Evolutionary conservation across 2,113 vertebrate genomes (phyloP).

Genomic region (Nothoprocta pentlandii): DNA sequence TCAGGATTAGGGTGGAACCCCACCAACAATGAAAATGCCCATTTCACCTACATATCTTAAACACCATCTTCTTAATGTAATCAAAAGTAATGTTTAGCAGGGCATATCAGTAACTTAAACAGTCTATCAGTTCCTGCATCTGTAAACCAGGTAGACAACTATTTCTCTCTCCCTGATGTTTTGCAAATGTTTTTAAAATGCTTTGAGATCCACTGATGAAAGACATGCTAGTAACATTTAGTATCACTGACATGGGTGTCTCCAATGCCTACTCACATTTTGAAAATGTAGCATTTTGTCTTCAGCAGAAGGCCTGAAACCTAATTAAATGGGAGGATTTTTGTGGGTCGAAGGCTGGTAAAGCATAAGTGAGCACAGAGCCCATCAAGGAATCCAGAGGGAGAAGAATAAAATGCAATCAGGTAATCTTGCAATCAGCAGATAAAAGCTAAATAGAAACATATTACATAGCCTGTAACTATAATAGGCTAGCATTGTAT

Average conservation of each 20-base stretch:
- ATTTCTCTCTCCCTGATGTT: constrained; percentile 17
- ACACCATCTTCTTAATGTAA: constrained; percentile 17
- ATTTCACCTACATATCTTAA: constrained; percentile 1
- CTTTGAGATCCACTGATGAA: constrained; percentile 43
- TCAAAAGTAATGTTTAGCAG: constrained; percentile 31
- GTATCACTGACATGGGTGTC: not conserved
- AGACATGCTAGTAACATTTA: constrained; percentile 4
- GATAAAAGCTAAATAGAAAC: constrained; percentile 55
- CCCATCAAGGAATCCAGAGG: not conserved
- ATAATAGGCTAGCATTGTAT: not conserved
- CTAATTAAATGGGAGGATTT: not conserved
- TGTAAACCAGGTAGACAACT: not conserved
- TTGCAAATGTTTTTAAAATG: constrained; percentile 36
- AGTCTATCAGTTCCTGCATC: constrained; percentile 23
- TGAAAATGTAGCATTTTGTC: constrained; percentile 35
- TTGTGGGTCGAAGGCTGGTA: constrained; percentile 11
- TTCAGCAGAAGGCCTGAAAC: not conserved
- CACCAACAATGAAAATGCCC: constrained; percentile 17
- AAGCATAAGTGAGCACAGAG: constrained; percentile 33
- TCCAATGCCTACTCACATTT: not conserved
- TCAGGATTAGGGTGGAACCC: not conserved
- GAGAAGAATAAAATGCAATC: constrained; percentile 35
- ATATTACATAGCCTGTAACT: constrained; percentile 39
- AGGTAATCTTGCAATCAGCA: constrained; percentile 49
- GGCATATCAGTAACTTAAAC: not conserved